A percentile compares a stretch with the other conserved stretches of the same genome.
These are phyloP conservation scores for Xiphophorus couchianus DNA, from an alignment of 2,113 vertebrate species.

Conservation along the genomic window DNA sequence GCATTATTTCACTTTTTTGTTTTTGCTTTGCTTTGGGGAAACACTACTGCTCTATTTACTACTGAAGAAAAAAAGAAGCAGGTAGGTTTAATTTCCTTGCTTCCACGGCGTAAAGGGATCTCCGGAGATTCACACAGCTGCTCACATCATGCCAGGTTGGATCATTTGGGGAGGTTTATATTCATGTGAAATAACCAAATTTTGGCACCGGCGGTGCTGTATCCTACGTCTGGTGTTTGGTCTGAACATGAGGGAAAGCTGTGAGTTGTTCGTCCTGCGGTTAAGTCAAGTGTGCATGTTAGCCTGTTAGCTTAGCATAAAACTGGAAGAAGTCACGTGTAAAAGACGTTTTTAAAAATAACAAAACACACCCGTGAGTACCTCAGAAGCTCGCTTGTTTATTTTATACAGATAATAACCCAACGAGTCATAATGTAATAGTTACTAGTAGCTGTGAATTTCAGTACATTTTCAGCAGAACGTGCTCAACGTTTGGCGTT, in stretches of 20 bases:
- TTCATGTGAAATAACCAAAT: not conserved
- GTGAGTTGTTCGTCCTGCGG: too few species aligned
- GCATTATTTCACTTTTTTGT: not conserved
- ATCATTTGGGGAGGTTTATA: not conserved
- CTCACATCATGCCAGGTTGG: constrained; percentile 14
- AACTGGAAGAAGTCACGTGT: not conserved
- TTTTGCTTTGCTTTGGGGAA: constrained; percentile 13
- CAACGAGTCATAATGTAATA: not conserved
- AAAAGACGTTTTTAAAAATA: not conserved
- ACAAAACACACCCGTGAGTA: not conserved
- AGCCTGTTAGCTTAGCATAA: constrained; percentile 9
- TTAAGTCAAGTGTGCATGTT: not conserved
- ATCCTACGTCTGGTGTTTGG: not conserved
- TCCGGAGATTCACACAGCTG: constrained; percentile 4
- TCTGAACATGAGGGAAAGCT: not conserved
- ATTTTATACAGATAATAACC: not conserved
- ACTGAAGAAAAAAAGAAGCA: constrained; percentile 57
- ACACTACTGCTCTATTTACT: constrained; percentile 65
- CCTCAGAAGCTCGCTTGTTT: not conserved
- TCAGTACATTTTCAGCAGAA: not conserved
- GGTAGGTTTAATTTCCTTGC: constrained; percentile 35
- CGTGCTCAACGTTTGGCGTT: not conserved
- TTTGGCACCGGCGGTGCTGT: not conserved
- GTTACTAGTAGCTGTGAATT: not conserved
- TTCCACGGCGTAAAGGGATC: constrained; percentile 29